Evolutionary conservation across 2,888 invertebrate species (phyloP).

Genomic region (Lobophora halterata): DNA sequence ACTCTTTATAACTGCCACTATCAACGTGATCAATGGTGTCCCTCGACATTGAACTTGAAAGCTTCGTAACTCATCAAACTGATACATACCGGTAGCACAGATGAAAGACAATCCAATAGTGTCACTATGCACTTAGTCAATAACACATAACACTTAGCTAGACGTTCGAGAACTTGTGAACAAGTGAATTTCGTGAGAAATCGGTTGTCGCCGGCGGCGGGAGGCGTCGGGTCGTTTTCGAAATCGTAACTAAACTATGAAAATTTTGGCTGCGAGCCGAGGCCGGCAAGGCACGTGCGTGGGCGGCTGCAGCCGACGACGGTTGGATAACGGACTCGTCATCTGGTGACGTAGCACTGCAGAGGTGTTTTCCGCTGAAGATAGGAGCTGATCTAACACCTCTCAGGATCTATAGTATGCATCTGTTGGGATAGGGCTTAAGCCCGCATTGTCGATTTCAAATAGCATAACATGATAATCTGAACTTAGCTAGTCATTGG

Average conservation of each 20-base stretch:
- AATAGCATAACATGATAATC: too few relatives aligned
- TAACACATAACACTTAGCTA: constrained; percentile 49
- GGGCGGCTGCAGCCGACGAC: constrained; percentile 61
- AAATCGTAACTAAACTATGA: constrained; percentile 81
- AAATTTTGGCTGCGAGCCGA: constrained; percentile 74
- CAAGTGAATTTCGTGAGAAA: constrained; percentile 68
- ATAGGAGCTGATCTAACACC: constrained; percentile 65
- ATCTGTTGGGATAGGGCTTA: constrained; percentile 40
- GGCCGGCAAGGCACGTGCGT: constrained; percentile 73
- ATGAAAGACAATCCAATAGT: constrained; percentile 60
- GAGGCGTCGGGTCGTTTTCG: constrained; percentile 81
- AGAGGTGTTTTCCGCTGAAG: constrained; percentile 79
- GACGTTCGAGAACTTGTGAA: constrained; percentile 66
- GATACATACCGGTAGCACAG: constrained; percentile 31
- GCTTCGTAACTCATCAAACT: constrained; percentile 8
- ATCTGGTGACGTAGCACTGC: constrained; percentile 66
- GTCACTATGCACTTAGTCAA: constrained; percentile 52
- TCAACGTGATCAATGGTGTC: not conserved
- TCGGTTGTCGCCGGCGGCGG: constrained; percentile 77
- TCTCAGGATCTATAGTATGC: constrained; percentile 29
- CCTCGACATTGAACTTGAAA: constrained; percentile 15
- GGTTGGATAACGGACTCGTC: constrained; percentile 70
- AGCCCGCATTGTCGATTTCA: constrained; percentile 7
- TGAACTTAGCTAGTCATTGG: too few relatives aligned
- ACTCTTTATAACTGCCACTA: constrained; percentile 3